These are phyloP conservation scores for Cephus runcator DNA, from an alignment of 2,888 invertebrate species.

Conservation along the genomic window DNA sequence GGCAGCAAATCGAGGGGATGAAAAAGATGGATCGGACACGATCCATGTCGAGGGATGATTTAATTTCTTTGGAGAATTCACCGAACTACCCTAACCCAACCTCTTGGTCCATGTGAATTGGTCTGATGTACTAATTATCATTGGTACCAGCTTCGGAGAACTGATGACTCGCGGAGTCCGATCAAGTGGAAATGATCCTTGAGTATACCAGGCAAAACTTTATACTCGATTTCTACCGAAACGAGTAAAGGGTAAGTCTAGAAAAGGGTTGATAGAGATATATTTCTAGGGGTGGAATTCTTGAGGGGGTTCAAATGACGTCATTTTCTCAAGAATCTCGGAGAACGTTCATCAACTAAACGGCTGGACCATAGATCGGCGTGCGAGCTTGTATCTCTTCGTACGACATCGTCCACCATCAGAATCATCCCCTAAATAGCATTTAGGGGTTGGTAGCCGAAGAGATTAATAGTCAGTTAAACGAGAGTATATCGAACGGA, in stretches of 20 bases:
- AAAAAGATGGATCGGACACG: not conserved
- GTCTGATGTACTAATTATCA: not conserved
- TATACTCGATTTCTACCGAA: not conserved
- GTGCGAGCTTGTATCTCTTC: not conserved
- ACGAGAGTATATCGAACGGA: conserved; percentile 35
- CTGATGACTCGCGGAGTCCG: not conserved
- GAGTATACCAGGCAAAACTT: not conserved
- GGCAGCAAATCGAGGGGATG: not conserved
- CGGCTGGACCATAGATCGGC: not conserved
- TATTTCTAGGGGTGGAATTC: not conserved
- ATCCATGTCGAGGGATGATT: not conserved
- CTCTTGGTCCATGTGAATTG: not conserved
- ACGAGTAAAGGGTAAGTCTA: not conserved
- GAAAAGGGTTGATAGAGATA: not conserved
- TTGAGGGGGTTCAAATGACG: not conserved
- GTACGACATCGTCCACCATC: not conserved
- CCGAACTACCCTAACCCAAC: not conserved
- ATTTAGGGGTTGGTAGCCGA: not conserved
- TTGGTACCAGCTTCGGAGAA: not conserved
- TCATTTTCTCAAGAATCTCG: not conserved
- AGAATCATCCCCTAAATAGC: not conserved
- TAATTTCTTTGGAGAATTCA: not conserved
- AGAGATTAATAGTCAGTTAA: conserved; percentile 2
- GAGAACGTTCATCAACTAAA: not conserved
- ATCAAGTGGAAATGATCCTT: not conserved